A percentile compares a stretch with the other conserved stretches of the same genome.
Conservation (phyloP, 2,113 vertebrate species). For the Periophthalmodon schlosseri region DNA sequence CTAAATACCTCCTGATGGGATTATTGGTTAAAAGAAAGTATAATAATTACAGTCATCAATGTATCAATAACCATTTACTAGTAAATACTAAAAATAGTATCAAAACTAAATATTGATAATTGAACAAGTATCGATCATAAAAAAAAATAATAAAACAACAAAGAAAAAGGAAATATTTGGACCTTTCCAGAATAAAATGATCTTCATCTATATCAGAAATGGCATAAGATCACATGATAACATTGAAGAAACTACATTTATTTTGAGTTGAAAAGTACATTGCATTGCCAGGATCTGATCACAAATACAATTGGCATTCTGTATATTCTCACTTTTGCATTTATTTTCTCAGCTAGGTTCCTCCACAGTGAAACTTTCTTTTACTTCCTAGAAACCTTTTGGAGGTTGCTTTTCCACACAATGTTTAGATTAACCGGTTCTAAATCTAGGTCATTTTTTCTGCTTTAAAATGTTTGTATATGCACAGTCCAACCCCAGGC, state of each 20-base stretch:
- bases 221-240: no score
- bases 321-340: background rate
- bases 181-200: no score
- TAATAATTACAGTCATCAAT: background rate
- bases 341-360: background rate
- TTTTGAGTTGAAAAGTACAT: no score
- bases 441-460: constrained; percentile 43
- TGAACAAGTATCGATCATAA: no score
- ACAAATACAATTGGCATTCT: background rate
- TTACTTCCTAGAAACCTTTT: background rate
- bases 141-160: background rate
- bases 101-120: no score
- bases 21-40: background rate
- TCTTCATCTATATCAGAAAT: no score
- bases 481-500: constrained; percentile 5
- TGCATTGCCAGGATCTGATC: no score
- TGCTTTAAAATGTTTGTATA: constrained; percentile 9
- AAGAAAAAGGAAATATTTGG: no score
- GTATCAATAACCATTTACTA: background rate
- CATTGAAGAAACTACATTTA: no score
- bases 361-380: background rate
- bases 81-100: background rate
- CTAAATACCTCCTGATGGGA: background rate
- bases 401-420: constrained; percentile 22
- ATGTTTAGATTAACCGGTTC: constrained; percentile 52